A percentile compares a stretch with the other conserved stretches of the same genome.
Evolutionary conservation across 2,888 invertebrate genomes (phyloP).

Genomic region (Xiphydria camelus): DNA sequence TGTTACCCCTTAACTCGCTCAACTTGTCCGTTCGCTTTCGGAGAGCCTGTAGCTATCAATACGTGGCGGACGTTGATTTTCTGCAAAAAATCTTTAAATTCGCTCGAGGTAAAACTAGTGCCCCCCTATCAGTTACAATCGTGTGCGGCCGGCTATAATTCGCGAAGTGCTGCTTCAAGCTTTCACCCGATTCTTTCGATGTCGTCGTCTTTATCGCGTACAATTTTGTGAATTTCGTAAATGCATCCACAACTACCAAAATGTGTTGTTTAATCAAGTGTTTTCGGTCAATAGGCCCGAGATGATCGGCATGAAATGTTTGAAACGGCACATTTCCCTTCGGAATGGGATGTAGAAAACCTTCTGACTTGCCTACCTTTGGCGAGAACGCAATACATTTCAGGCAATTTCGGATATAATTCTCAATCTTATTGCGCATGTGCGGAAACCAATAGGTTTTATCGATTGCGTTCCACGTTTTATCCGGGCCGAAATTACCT

Average conservation of each 20-base stretch:
- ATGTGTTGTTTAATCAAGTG: slow-evolving; percentile 14
- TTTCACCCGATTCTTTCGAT: slow-evolving; percentile 16
- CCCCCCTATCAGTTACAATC: slow-evolving; percentile 33
- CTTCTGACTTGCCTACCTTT: slow-evolving; percentile 25
- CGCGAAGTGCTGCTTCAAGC: slow-evolving; percentile 18
- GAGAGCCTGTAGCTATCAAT: slow-evolving; percentile 29
- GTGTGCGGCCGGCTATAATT: slow-evolving; percentile 20
- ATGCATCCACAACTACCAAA: slow-evolving; percentile 30
- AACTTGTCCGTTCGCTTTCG: slow-evolving; percentile 37
- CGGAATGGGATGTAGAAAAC: slow-evolving; percentile 29
- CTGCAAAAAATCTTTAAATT: slow-evolving; percentile 26
- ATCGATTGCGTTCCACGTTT: neutral
- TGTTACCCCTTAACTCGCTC: slow-evolving; percentile 30
- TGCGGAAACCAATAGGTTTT: slow-evolving; percentile 9
- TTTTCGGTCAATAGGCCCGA: slow-evolving; percentile 29
- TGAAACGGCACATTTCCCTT: slow-evolving; percentile 35
- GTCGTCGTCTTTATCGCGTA: slow-evolving; percentile 20
- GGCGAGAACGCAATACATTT: slow-evolving; percentile 30
- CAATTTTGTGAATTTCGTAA: slow-evolving; percentile 30
- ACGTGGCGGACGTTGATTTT: slow-evolving; percentile 25
- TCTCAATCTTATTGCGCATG: slow-evolving; percentile 13
- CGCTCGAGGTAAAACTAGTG: slow-evolving; percentile 30
- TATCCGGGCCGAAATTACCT: slow-evolving; percentile 28
- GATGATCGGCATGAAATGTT: slow-evolving; percentile 33
- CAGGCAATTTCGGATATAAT: slow-evolving; percentile 32